phyloP scores from a whole-genome alignment of 2,113 vertebrate genomes.

The Pelmatolapia mariae region DNA sequence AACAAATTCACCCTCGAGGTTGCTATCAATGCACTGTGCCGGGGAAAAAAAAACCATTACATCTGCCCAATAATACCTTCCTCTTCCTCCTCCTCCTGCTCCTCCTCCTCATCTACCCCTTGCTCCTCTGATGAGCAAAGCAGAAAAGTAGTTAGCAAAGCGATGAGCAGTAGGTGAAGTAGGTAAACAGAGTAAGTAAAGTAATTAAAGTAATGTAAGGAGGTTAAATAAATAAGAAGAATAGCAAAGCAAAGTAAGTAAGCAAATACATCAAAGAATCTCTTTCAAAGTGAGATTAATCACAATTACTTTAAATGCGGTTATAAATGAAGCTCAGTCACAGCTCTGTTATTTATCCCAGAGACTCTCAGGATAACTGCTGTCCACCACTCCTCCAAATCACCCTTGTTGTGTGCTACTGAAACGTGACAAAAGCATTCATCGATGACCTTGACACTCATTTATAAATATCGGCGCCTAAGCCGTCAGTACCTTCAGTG shows the following conservation, averaged over 20 bases:
- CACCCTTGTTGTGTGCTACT: too few species aligned
- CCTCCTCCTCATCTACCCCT: conserved; percentile 19
- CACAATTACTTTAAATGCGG: background rate
- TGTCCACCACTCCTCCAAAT: background rate
- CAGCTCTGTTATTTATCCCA: background rate
- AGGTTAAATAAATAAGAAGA: background rate
- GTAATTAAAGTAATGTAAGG: background rate
- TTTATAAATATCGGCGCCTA: background rate
- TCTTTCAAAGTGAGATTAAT: background rate
- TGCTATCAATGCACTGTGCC: background rate
- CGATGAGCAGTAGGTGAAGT: background rate
- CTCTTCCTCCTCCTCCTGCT: background rate
- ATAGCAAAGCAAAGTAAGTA: background rate
- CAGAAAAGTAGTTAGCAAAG: background rate
- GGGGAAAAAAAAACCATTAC: background rate
- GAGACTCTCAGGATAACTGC: background rate
- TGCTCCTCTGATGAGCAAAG: conserved; percentile 39
- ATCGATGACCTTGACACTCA: background rate
- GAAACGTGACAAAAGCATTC: background rate
- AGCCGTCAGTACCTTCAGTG: conserved; percentile 27
- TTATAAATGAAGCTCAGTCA: background rate
- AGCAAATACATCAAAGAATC: background rate
- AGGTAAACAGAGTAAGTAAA: background rate
- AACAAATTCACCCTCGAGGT: background rate
- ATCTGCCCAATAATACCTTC: conserved; percentile 39